These are phyloP conservation scores for Habrosyne pyritoides DNA, from an alignment of 2,888 invertebrate species.

Conservation along the genomic window DNA sequence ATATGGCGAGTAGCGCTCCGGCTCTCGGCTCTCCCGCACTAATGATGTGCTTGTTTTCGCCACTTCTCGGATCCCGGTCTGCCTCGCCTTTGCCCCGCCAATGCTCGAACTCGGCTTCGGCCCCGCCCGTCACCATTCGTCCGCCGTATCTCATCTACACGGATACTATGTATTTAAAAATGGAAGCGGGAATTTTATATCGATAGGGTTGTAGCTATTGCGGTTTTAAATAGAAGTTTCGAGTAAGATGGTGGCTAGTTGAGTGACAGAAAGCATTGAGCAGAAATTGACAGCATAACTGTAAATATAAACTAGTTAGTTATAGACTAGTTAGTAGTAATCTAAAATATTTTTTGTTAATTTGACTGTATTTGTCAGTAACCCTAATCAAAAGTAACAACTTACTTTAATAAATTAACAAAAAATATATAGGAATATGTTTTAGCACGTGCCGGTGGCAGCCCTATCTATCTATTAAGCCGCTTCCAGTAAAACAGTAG, in stretches of 20 bases:
- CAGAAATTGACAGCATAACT: too few species aligned
- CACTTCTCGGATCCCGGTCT: slow-evolving; percentile 10
- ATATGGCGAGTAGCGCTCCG: slow-evolving; percentile 46
- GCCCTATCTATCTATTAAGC: background rate
- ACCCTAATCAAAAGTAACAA: too few species aligned
- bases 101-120: background rate
- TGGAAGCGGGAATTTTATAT: background rate
- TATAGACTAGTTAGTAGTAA: too few species aligned
- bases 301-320: too few species aligned
- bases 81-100: background rate
- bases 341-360: too few species aligned
- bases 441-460: background rate
- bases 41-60: slow-evolving; percentile 53
- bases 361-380: too few species aligned
- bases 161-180: background rate
- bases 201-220: background rate
- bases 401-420: too few species aligned
- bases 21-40: slow-evolving; percentile 57
- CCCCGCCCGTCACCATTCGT: background rate
- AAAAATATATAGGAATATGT: too few species aligned
- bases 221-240: background rate
- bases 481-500: slow-evolving; percentile 13
- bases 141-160: background rate
- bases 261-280: too few species aligned
- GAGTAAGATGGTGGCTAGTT: too few species aligned